These are phyloP conservation scores for Marcusenius ussheri DNA, from an alignment of 2,113 vertebrate genomes.

Conservation along the genomic window DNA sequence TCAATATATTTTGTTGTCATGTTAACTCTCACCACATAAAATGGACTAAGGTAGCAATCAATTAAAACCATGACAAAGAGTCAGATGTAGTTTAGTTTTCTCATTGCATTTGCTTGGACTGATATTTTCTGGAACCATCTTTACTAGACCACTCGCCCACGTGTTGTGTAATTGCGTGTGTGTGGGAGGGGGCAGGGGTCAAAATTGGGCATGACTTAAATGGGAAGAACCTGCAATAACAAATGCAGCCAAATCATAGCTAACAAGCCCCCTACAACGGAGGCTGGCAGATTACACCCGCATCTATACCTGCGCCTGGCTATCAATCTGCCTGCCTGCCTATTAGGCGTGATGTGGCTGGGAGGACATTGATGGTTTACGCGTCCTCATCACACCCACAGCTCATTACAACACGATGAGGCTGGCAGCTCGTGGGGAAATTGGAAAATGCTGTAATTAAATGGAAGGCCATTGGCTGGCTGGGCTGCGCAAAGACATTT, in stretches of 20 bases:
- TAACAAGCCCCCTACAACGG: neutral
- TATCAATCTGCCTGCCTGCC: neutral
- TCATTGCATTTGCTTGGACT: neutral
- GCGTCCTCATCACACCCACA: neutral
- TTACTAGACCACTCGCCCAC: neutral
- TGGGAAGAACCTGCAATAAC: neutral
- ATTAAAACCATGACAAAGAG: neutral
- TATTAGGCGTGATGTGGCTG: neutral
- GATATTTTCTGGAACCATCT: neutral
- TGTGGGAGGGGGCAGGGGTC: neutral
- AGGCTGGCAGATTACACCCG: neutral
- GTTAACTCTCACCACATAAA: neutral
- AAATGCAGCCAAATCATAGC: neutral
- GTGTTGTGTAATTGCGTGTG: neutral
- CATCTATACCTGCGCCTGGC: neutral
- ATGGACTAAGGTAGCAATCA: neutral
- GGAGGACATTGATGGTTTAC: neutral
- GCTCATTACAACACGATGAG: neutral
- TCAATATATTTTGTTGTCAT: neutral
- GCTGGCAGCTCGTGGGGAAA: neutral
- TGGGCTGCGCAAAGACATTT: neutral
- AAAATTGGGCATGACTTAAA: neutral
- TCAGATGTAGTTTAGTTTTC: neutral
- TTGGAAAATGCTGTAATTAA: constrained; percentile 1
- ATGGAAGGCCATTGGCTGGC: neutral